Evolutionary conservation across 2,888 invertebrate genomes (phyloP), one percentile per base, ranked within the genome.

Genomic region (Aphidoletes aphidimyza): DNA sequence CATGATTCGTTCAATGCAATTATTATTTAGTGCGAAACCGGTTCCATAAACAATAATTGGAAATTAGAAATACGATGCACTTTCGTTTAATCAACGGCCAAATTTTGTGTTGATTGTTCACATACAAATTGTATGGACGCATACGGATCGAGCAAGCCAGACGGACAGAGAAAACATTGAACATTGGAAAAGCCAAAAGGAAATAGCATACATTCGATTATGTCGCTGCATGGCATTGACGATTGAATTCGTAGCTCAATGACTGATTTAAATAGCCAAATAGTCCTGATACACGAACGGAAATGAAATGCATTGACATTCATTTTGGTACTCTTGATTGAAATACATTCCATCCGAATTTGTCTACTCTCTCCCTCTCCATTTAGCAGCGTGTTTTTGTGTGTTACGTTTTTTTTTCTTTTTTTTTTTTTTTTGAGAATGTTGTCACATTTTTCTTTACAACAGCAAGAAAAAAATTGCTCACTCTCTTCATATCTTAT

Each of bases 251-350:
- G 69, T 30, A 69, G 26, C 34, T 5, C 69, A 30, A 69, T 30
- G 30, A 1, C 34, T 30, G n/a, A 69, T 30, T 69, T 69, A 14
- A 69, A 69, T 69, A 69, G n/a, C 69, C 14, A 17, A 47, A 54
- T 30, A 30, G 34, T 69, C 34, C 69, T 69, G 34, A 69, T 69
- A 30, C 69, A 69, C 14, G 34, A 34, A 34, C 30, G 69, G 69
- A 69, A 69, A 69, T 69, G 30, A 30, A 69, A 34, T 69, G 69
- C 19, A 54, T 54, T 54, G 47, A 54, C 54, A 54, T 54, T 26
- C 26, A 54, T 69, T 69, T 69, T 69, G 30, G 3, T n/a, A n/a
- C 30, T 69, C 69, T 69, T 69, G 69, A 69, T 69, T 69, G 69
- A 69, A 69, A 69, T 69, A 30, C 69, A 69, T 30, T 69, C 42